Evolutionary conservation across 2,888 invertebrate species (phyloP), one percentile per base, ranked within the genome.

Genomic region (Hemaris fuciformis): DNA sequence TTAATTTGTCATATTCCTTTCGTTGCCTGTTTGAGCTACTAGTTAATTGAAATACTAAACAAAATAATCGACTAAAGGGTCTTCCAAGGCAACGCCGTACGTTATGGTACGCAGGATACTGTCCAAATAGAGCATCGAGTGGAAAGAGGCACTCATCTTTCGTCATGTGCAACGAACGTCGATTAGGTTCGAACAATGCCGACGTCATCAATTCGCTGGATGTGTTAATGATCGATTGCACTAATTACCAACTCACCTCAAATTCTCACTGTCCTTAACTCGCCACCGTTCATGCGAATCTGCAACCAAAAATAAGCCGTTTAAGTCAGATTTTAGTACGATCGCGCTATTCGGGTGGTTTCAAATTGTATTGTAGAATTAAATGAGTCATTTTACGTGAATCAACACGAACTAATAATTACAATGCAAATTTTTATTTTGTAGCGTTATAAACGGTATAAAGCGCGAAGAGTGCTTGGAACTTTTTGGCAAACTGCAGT

Each of bases 231-330:
- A 59, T 59, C 34, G 46, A 38, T 68, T 66, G 64, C 65, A 42
- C 69, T 74, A 74, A 74, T 76, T 73, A 70, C 66, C 68, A 61
- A 77, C 86, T 83, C 71, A 89, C 89, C 88, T 90, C 87, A 89
- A 88, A 85, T 85, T 71, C 75, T 80, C 77, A 77, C 76, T 76
- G 75, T 71, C 64, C 70, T 70, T 65, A 73, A 66, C 64, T 74
- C 66, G 66, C 70, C 65, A 62, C 64, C 65, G 64, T 68, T 73
- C 71, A 72, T 70, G 62, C 67, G 63, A 69, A 83, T 84, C 89
- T 90, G 88, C 48, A 87, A 89, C 64, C 67, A 83, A 75, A 75
- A 42, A 10, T 15, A 64, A 46, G 0, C 38, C 6, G 31, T 22
- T 20, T 57, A 58, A 48, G 23, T 4, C 25, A 34, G 15, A 46